Evolutionary conservation across 2,797 vertebrate species (phyloP).

Genomic region (Hephaestus fuliginosus): DNA sequence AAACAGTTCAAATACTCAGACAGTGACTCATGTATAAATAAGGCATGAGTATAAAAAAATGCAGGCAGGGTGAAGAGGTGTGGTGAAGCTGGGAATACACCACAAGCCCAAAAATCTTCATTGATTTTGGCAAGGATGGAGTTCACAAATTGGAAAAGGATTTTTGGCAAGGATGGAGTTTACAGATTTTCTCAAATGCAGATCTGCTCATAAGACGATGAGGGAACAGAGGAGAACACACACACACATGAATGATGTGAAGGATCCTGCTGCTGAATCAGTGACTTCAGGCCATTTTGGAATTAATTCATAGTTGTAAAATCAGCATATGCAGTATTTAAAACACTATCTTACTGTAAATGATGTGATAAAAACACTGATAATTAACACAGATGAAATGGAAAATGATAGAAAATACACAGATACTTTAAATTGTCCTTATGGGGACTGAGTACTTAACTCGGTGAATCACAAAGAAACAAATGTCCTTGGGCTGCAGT

Average conservation of each 20-base stretch:
- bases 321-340: background rate
- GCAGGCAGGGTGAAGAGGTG: background rate
- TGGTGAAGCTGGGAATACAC: background rate
- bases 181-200: background rate
- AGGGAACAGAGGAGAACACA: background rate
- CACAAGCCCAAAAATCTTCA: background rate
- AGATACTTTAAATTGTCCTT: background rate
- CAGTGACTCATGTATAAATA: constrained; percentile 30
- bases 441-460: background rate
- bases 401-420: background rate
- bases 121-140: background rate
- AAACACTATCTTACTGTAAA: background rate
- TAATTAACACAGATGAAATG: background rate
- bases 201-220: background rate
- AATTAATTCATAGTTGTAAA: background rate
- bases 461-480: background rate
- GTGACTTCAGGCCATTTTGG: background rate
- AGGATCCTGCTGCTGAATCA: background rate
- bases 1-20: constrained; percentile 23
- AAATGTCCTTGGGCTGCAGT: constrained; percentile 3
- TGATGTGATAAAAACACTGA: background rate
- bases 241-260: background rate
- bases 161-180: constrained; percentile 5
- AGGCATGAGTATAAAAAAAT: constrained; percentile 12
- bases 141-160: constrained; percentile 1